These are phyloP conservation scores for Saccopteryx bilineata DNA, from an alignment of 2,113 vertebrate species.

Conservation along the genomic window DNA sequence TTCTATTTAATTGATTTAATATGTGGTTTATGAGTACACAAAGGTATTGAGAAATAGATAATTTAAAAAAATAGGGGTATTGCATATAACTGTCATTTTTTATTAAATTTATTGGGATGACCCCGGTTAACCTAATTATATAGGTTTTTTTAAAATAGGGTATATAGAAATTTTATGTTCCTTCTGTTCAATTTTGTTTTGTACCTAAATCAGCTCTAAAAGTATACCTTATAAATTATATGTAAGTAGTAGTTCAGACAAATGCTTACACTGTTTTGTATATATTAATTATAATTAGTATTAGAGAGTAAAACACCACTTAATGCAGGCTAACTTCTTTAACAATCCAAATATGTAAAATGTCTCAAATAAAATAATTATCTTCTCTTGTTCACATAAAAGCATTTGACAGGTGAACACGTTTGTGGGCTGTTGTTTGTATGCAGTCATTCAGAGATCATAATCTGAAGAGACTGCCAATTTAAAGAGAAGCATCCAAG, in stretches of 20 bases:
- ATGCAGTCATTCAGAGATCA: not conserved
- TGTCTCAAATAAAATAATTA: not conserved
- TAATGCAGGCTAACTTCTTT: not conserved
- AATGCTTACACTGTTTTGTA: not conserved
- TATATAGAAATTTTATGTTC: not conserved
- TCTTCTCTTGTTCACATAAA: not conserved
- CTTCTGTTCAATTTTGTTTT: not conserved
- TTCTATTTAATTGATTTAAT: not conserved
- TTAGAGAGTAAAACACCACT: not conserved
- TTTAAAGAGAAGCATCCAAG: not conserved
- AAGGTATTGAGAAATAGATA: not conserved
- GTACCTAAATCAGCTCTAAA: not conserved
- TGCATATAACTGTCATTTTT: not conserved
- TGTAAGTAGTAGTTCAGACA: not conserved
- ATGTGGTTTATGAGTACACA: not conserved
- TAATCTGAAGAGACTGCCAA: not conserved
- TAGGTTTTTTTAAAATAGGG: not conserved
- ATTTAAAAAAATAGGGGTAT: not conserved
- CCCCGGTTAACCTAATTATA: no score
- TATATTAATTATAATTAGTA: not conserved
- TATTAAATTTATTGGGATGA: no score
- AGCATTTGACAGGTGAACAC: not conserved
- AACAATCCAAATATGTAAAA: not conserved
- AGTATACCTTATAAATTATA: not conserved
- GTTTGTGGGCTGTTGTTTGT: not conserved